Percentiles rank a stretch among this genome's conserved stretches.
Evolutionary conservation across 2,888 invertebrate genomes (phyloP).

Genomic region (Chalcis sispes): DNA sequence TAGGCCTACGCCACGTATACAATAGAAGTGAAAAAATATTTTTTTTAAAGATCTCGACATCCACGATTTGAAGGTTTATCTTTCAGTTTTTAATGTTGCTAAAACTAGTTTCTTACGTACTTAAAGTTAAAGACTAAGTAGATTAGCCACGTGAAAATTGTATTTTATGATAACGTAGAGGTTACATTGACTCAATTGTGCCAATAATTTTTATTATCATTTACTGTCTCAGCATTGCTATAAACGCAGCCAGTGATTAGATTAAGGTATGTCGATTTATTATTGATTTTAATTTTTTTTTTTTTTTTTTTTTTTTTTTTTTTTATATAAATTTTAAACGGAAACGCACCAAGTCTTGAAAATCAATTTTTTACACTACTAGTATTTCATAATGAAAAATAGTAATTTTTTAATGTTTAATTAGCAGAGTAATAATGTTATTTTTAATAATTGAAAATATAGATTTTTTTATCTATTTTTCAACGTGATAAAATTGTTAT

Average conservation of each 20-base stretch:
- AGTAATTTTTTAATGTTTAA: constrained; percentile 24
- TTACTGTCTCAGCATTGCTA: constrained; percentile 40
- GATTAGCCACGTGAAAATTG: constrained; percentile 33
- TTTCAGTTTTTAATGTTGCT: constrained; percentile 39
- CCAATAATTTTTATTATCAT: constrained; percentile 56
- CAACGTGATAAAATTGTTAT: background rate
- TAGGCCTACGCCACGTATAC: constrained; percentile 26
- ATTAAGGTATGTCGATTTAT: constrained; percentile 53
- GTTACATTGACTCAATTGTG: constrained; percentile 55
- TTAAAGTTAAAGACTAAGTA: constrained; percentile 48
- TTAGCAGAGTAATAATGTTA: background rate
- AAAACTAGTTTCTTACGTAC: constrained; percentile 52
- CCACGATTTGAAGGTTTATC: constrained; percentile 24
- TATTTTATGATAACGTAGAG: constrained; percentile 34
- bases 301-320: constrained; percentile 6
- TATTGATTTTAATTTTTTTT: too few species aligned
- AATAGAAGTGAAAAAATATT: constrained; percentile 38
- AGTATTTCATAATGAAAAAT: constrained; percentile 16
- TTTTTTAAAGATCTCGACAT: constrained; percentile 44
- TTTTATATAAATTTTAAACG: constrained; percentile 37
- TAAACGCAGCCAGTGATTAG: constrained; percentile 57
- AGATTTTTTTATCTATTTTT: constrained; percentile 38
- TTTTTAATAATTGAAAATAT: constrained; percentile 12
- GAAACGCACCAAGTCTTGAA: constrained; percentile 40
- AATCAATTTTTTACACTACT: constrained; percentile 32